A percentile compares a stretch with the other conserved stretches of the same genome.
phyloP scores from a whole-genome alignment of 2,888 invertebrate genomes.

The Ornithoptera priamus region DNA sequence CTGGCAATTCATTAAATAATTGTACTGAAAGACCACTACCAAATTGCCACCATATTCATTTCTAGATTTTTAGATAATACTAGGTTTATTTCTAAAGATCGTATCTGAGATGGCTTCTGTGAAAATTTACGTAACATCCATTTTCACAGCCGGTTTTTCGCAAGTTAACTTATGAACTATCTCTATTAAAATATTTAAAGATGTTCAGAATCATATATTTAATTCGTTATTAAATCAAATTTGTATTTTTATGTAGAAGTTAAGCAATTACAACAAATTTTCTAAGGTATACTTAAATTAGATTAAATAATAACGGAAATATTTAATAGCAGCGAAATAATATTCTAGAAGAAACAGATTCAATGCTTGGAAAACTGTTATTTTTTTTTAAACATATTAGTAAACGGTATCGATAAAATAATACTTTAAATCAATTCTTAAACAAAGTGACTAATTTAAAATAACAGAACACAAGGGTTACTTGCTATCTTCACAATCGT shows the following conservation, averaged over 20 bases:
- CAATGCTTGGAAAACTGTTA: constrained; percentile 15
- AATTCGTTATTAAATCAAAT: constrained; percentile 11
- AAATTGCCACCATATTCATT: not conserved
- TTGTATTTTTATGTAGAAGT: constrained; percentile 21
- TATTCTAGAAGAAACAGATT: constrained; percentile 19
- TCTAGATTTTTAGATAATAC: not conserved
- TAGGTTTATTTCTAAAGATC: constrained; percentile 2
- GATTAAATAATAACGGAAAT: constrained; percentile 17
- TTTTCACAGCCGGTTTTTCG: constrained; percentile 20
- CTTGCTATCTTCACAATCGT: constrained; percentile 61
- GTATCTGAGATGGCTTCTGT: constrained; percentile 20
- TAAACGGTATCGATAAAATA: not conserved
- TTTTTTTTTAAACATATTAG: constrained; percentile 3
- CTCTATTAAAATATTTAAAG: not conserved
- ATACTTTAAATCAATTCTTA: constrained; percentile 3
- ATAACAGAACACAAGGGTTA: constrained; percentile 61
- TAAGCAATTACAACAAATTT: constrained; percentile 20
- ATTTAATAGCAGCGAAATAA: constrained; percentile 20
- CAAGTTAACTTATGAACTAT: constrained; percentile 15
- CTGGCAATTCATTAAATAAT: not conserved
- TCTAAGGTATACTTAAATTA: not conserved
- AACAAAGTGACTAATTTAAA: constrained; percentile 46
- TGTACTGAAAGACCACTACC: not conserved
- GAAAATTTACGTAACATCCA: constrained; percentile 9
- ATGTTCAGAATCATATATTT: constrained; percentile 1